Base-by-base conservation (phyloP, 2,797 vertebrate species). In the Steatocranus sp. region DNA sequence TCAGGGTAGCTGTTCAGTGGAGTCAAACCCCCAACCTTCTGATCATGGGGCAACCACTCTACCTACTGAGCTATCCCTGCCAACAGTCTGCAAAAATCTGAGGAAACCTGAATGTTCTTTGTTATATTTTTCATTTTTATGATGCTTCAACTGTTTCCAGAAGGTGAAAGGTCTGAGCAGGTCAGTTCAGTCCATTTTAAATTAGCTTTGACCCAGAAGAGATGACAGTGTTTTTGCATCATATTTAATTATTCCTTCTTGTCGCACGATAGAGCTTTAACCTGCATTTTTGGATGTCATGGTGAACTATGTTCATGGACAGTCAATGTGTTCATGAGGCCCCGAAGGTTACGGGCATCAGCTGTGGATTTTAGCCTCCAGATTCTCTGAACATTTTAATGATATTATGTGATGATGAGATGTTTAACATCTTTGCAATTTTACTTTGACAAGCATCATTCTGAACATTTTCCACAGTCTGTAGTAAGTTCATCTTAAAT, bases 301-400 rank as follows among this genome's bases (percentile, higher is more conserved):
- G 18, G 61, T 58, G 54, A 58, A 32, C 54, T 11, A 18, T 63
- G 58, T 68, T 68, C 36, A 17, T 15, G 2, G 63, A 68, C 36
- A 68, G 6, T 25, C 8, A 43, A 68, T 10, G 20, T 25, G 20
- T 27, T 68, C 63, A 10, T 68, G 36, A 41, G 20, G n/a, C 0
- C 8, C n/a, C 1, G 5, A 15, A 66, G 36, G 8, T 66, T 14
- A 66, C 2, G 0, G 34, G 11, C n/a, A 15, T 41, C n/a, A 9
- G 20, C 10, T 38, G 20, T 43, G 0, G 0, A 68, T 43, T 68
- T 15, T 23, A 20, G 34, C 61, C 34, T 68, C 20, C 1, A 15
- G 20, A 68, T 68, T 41, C n/a, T 25, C 36, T 66, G 34, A 41
- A 66, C 20, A 15, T 66, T 10, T 25, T 41, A 38, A 66, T 9